Conservation (phyloP, 1,140 invertebrate genomes). For the Drosophila paulistorum region DNA sequence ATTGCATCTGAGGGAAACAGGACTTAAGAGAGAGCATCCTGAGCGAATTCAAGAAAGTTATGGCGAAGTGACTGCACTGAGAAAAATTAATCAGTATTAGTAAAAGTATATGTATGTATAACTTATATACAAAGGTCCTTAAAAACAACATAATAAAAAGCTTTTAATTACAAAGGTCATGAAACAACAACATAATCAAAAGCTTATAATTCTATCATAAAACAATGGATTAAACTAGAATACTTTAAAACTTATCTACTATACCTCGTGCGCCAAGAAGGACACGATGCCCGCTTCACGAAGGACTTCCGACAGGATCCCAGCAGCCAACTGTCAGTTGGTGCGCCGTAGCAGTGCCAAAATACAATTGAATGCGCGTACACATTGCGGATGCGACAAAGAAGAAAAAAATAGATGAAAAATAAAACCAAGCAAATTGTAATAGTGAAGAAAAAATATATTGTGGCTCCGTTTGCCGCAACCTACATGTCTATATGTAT, state of each 20-base stretch:
- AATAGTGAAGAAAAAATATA: slow-evolving; percentile 64
- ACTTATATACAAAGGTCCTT: no score
- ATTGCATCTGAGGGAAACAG: no score
- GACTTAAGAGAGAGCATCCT: no score
- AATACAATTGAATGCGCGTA: slow-evolving; percentile 67
- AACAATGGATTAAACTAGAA: no score
- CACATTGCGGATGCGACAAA: slow-evolving; percentile 37
- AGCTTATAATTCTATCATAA: neutral
- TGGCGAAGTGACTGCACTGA: no score
- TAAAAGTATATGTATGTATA: no score
- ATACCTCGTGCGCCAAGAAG: no score
- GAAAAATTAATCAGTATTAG: no score
- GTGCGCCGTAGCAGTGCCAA: slow-evolving; percentile 70
- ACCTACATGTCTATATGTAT: slow-evolving; percentile 38
- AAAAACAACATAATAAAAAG: neutral
- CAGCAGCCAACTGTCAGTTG: slow-evolving; percentile 65
- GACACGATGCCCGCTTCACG: no score
- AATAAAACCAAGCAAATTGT: slow-evolving; percentile 49
- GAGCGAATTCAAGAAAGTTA: no score
- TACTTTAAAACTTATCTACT: no score
- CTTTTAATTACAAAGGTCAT: neutral
- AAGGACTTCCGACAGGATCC: slow-evolving; percentile 25
- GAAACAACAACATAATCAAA: neutral
- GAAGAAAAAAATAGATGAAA: slow-evolving; percentile 33
- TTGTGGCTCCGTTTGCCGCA: slow-evolving; percentile 28